Conservation (phyloP, 2,888 invertebrate species). For the Flexamia atlantica region DNA sequence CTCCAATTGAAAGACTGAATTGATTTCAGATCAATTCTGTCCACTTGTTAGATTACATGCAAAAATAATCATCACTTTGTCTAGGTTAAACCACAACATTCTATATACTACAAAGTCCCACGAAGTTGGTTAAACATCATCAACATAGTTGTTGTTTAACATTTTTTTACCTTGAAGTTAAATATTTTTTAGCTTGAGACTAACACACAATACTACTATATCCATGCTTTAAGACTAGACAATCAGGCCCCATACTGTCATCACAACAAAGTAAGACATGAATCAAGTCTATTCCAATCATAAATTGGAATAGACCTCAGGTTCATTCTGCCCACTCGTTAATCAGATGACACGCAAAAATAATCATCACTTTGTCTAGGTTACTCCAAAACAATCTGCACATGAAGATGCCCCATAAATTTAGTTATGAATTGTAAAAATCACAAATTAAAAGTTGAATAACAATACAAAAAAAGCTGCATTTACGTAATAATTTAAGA, state of each 20-base stretch:
- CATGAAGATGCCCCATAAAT: too few relatives aligned
- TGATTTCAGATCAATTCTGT: background rate
- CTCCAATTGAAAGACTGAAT: background rate
- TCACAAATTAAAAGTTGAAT: too few relatives aligned
- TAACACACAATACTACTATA: too few relatives aligned
- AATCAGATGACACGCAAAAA: constrained; percentile 57
- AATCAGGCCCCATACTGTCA: constrained; percentile 26
- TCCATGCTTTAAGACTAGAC: background rate
- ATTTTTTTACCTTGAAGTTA: too few relatives aligned
- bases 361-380: constrained; percentile 42
- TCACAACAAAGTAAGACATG: background rate
- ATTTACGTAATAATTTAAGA: too few relatives aligned
- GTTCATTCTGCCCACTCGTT: background rate
- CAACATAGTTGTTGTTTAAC: too few relatives aligned
- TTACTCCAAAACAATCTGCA: background rate
- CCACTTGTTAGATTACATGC: constrained; percentile 34
- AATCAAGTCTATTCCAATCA: background rate
- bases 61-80: constrained; percentile 51
- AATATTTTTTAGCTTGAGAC: too few relatives aligned
- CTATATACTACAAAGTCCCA: too few relatives aligned
- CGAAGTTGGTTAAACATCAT: too few relatives aligned
- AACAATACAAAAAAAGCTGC: too few relatives aligned
- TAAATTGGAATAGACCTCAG: background rate
- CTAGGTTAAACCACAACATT: background rate
- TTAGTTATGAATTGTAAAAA: too few relatives aligned